Percentiles rank a stretch among this genome's conserved stretches.
These are phyloP conservation scores for Macrotis lagotis DNA, from an alignment of 2,113 vertebrate species.

Conservation along the genomic window DNA sequence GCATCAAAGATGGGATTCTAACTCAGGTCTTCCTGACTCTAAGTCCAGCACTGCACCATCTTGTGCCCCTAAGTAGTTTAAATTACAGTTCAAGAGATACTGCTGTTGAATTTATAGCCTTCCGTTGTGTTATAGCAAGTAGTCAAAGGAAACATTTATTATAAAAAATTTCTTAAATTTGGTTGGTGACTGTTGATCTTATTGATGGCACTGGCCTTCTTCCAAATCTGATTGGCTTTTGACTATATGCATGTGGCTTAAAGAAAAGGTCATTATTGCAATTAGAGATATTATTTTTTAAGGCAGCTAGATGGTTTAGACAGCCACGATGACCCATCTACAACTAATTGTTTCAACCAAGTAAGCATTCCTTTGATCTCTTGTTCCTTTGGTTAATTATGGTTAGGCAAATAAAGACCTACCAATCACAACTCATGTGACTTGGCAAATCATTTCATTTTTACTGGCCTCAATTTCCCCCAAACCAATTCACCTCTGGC, in stretches of 20 bases:
- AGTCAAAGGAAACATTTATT: neutral
- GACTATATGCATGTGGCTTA: neutral
- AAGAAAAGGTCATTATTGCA: neutral
- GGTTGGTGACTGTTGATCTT: neutral
- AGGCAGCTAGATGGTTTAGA: neutral
- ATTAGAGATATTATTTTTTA: neutral
- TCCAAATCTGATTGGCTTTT: neutral
- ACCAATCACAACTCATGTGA: neutral
- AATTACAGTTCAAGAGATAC: neutral
- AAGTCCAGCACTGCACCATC: too few species aligned
- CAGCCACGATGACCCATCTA: neutral
- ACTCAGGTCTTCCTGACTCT: neutral
- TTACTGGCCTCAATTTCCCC: neutral
- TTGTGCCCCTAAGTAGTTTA: neutral
- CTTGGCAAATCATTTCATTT: neutral
- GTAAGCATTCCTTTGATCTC: neutral
- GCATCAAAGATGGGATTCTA: neutral
- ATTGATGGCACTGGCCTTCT: neutral
- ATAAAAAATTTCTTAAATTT: neutral
- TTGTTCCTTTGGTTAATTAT: neutral
- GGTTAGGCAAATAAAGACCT: neutral
- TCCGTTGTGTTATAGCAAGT: neutral
- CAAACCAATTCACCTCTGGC: neutral
- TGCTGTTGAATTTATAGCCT: neutral
- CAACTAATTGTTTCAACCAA: neutral